Conservation (phyloP, 2,888 invertebrate genomes). For the Chaitophorus viminalis region DNA sequence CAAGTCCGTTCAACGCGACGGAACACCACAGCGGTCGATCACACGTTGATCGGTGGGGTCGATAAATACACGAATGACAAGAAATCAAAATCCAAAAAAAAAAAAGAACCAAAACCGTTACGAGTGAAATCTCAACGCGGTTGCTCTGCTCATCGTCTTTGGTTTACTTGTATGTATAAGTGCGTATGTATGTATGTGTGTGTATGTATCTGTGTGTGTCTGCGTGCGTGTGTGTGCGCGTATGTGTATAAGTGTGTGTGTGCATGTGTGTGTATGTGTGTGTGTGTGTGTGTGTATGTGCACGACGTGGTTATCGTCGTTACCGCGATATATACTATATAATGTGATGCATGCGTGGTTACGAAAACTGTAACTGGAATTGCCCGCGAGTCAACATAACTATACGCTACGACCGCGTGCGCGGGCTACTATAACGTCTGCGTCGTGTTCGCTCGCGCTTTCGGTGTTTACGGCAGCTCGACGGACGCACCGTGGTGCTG, state of each 20-base stretch:
- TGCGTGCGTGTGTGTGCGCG: background rate
- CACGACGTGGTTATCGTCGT: background rate
- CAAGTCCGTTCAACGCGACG: background rate
- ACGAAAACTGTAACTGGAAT: background rate
- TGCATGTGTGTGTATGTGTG: too few species aligned
- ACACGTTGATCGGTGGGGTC: too few species aligned
- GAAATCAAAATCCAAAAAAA: too few species aligned
- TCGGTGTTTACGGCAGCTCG: background rate
- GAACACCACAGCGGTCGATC: background rate
- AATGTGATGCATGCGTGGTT: too few species aligned
- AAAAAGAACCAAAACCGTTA: background rate
- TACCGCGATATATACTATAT: too few species aligned
- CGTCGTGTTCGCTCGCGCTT: background rate
- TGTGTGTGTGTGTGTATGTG: background rate
- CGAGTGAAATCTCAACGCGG: background rate
- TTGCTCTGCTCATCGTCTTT: too few species aligned
- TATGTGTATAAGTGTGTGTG: too few species aligned
- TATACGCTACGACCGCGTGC: background rate
- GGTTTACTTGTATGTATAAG: too few species aligned
- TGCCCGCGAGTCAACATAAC: background rate
- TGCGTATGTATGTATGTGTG: too few species aligned
- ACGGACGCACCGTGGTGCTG: background rate
- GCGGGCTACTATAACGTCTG: background rate
- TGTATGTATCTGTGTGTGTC: too few species aligned
- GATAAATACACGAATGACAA: too few species aligned